Conservation (phyloP, 2,113 vertebrate species). For the Anser cygnoides region DNA sequence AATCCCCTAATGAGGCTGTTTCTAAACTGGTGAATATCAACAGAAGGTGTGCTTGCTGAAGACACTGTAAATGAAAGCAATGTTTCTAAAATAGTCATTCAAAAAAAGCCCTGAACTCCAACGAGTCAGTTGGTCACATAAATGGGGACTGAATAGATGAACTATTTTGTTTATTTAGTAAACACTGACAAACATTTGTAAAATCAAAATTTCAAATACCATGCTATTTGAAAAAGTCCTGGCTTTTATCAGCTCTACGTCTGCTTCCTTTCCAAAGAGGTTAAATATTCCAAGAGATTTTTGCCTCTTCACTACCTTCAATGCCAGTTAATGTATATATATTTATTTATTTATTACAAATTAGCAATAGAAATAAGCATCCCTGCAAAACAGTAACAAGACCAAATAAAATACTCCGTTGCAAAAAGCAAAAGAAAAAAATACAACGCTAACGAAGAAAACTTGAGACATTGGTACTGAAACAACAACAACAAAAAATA, state of each 20-base stretch:
- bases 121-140: neutral
- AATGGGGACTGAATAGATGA: neutral
- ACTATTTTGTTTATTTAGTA: neutral
- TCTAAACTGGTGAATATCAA: constrained; percentile 75
- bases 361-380: neutral
- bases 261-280: neutral
- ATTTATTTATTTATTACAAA: neutral
- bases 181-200: neutral
- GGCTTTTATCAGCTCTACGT: neutral
- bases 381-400: neutral
- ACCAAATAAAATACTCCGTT: neutral
- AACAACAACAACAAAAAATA: neutral
- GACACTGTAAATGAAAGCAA: constrained; percentile 80
- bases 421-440: neutral
- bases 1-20: constrained; percentile 80
- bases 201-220: neutral
- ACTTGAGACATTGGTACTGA: neutral
- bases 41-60: constrained; percentile 68
- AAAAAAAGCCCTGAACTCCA: neutral
- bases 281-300: neutral
- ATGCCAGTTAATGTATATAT: neutral
- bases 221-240: neutral
- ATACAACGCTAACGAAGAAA: neutral
- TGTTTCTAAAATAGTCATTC: neutral
- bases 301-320: neutral